phyloP scores from a whole-genome alignment of 2,113 vertebrate species.

The Osmerus eperlanus region DNA sequence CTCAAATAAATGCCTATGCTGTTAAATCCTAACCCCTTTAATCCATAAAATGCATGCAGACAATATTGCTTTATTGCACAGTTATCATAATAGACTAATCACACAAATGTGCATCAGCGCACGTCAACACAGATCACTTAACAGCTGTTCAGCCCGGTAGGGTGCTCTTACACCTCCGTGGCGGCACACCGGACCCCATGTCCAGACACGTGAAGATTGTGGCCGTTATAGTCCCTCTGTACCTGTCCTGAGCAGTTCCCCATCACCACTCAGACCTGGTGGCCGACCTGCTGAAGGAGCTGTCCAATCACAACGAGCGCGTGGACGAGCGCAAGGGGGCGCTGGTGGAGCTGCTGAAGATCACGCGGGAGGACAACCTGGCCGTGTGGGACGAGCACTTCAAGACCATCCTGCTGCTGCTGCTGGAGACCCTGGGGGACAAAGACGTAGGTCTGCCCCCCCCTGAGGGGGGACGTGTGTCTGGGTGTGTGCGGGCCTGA shows the following conservation, averaged over 20 bases:
- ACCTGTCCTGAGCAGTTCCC: conserved; percentile 66
- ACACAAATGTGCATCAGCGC: no score
- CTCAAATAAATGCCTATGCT: no score
- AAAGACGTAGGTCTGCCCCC: conserved; percentile 79
- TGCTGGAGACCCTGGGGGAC: conserved; percentile 94
- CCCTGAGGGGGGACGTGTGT: not conserved
- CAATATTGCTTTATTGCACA: no score
- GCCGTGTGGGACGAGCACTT: conserved; percentile 99
- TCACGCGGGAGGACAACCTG: conserved; percentile 90
- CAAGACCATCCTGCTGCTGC: conserved; percentile 93
- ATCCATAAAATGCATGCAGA: no score
- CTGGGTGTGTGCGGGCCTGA: not conserved
- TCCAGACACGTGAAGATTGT: not conserved
- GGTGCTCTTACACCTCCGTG: no score
- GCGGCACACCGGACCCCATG: conserved; percentile 2
- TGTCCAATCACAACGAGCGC: conserved; percentile 96
- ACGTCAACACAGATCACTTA: not conserved
- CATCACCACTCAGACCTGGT: conserved; percentile 93
- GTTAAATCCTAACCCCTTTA: no score
- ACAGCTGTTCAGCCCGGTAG: not conserved
- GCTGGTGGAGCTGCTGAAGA: conserved; percentile 92
- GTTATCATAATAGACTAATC: no score
- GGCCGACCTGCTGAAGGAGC: conserved; percentile 93
- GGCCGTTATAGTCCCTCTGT: not conserved
- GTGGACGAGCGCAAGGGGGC: conserved; percentile 92